Conservation (phyloP, 30 jellyfish, hydroid and myxozoan species). For the Catostylus mosaicus region DNA sequence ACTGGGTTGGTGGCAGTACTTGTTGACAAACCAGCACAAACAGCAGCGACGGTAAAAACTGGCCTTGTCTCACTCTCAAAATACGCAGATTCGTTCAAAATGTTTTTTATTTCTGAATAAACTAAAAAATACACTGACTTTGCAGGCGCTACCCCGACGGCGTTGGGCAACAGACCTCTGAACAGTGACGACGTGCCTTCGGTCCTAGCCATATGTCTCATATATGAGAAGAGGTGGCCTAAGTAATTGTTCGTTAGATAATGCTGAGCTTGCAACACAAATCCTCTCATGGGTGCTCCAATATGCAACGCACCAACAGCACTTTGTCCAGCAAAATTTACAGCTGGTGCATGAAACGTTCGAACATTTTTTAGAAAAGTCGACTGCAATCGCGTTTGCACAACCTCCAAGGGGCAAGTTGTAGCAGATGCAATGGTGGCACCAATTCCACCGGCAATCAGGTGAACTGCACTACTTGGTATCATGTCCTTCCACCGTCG, state of each 20-base stretch:
- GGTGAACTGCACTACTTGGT: conserved; percentile 75
- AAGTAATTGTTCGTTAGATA: conserved; percentile 46
- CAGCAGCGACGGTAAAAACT: conserved; percentile 87
- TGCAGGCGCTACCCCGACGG: conserved; percentile 92
- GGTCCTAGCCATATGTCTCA: conserved; percentile 81
- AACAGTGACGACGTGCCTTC: conserved; percentile 86
- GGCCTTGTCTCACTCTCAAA: conserved; percentile 75
- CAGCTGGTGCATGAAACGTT: conserved; percentile 9
- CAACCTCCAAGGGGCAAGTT: conserved; percentile 86
- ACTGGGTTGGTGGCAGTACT: conserved; percentile 92
- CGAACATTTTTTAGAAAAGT: conserved; percentile 35
- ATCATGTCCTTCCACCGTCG: conserved; percentile 49
- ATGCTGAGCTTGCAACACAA: conserved; percentile 27
- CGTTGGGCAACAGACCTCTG: conserved; percentile 86
- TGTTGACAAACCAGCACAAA: conserved; percentile 84
- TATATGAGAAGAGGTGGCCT: conserved; percentile 67
- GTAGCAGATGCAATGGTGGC: conserved; percentile 80
- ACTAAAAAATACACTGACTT: conserved; percentile 82
- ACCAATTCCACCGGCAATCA: conserved; percentile 85
- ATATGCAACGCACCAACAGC: conserved; percentile 23
- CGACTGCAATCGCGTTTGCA: conserved; percentile 80
- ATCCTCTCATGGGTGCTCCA: conserved; percentile 26
- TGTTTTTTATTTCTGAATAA: conserved; percentile 74
- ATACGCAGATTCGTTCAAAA: conserved; percentile 51
- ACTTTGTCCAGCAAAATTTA: conserved; percentile 21